Evolutionary conservation across 1,140 invertebrate species (phyloP), one percentile per base, ranked within the genome.

Genomic region (Nebria ingens): DNA sequence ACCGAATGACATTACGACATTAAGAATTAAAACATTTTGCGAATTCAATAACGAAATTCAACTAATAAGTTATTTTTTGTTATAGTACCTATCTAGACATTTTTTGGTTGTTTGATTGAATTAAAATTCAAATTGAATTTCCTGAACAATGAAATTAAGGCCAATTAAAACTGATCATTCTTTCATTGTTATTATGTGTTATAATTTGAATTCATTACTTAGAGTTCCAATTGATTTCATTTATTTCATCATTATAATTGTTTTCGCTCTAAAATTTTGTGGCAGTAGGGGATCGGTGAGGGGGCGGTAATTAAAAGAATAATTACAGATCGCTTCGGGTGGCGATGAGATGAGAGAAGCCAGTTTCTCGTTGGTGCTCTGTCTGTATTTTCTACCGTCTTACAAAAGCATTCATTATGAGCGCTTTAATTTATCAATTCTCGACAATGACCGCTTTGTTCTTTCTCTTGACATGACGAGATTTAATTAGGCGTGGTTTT

Each of bases 391-490:
- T 17, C 15, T 17, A 17, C 9, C 9, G 40, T 34, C 15, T 9
- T 17, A 45, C 40, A 45, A 45, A 45, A 17, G 40, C 6, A 11
- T 17, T 45, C 40, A 45, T 45, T 45, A 45, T 45, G 40, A 45
- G 40, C 40, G 40, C 17, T 45, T 45, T 45, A 45, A 45, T 45
- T 45, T 45, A 45, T 45, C 40, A 45, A 45, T 45, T 45, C 40
- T 45, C 40, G 40, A 45, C 40, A 45, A 45, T 45, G 40, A 45
- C 40, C 40, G 40, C 40, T 45, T 45, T 45, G 40, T 45, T 45
- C 40, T 11, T 45, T 9, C 40, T 4, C 9, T 17, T 9, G 40
- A 12, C 40, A 12, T 45, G 40, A 29, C 25, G 25, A 29, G 25
- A 45, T 45, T 45, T 45, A 45, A 45, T 45, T 45, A 45, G 40